These are phyloP conservation scores for Malacoctenus gilli DNA, from an alignment of 2,797 vertebrate species.

Conservation along the genomic window DNA sequence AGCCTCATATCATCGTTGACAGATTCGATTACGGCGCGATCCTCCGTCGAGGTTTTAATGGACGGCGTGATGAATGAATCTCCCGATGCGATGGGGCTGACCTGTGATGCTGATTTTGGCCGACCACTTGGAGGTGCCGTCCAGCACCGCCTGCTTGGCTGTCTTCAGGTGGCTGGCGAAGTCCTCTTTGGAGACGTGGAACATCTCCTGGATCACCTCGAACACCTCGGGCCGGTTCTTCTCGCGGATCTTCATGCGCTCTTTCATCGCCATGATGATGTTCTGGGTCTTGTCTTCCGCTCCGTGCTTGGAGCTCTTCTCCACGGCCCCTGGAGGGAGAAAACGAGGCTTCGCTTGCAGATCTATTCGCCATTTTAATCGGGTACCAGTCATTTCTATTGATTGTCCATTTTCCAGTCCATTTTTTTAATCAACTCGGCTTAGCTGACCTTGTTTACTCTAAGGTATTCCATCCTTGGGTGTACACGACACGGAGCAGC, in stretches of 20 bases:
- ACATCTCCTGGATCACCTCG: slow-evolving; percentile 96
- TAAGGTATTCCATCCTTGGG: background rate
- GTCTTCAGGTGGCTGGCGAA: slow-evolving; percentile 89
- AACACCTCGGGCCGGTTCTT: slow-evolving; percentile 96
- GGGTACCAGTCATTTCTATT: background rate
- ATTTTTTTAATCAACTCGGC: background rate
- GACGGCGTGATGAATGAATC: background rate
- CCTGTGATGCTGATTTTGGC: slow-evolving; percentile 97
- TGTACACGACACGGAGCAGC: background rate
- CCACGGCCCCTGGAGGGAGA: slow-evolving; percentile 88
- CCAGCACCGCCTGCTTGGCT: slow-evolving; percentile 94
- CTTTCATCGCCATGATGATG: slow-evolving; percentile 98
- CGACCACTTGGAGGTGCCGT: slow-evolving; percentile 98
- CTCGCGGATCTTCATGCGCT: slow-evolving; percentile 98
- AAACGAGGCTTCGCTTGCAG: slow-evolving; percentile 1
- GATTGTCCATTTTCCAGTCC: background rate
- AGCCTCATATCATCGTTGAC: background rate
- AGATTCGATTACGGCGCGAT: background rate
- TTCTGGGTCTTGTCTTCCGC: slow-evolving; percentile 98
- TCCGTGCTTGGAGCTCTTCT: slow-evolving; percentile 98
- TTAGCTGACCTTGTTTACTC: background rate
- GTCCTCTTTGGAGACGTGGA: slow-evolving; percentile 92
- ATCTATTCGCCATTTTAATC: slow-evolving; percentile 1
- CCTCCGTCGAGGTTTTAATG: background rate
- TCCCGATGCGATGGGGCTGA: slow-evolving; percentile 28